Evolutionary conservation across 1,140 invertebrate species (phyloP).

Genomic region (Odontomachus brunneus): DNA sequence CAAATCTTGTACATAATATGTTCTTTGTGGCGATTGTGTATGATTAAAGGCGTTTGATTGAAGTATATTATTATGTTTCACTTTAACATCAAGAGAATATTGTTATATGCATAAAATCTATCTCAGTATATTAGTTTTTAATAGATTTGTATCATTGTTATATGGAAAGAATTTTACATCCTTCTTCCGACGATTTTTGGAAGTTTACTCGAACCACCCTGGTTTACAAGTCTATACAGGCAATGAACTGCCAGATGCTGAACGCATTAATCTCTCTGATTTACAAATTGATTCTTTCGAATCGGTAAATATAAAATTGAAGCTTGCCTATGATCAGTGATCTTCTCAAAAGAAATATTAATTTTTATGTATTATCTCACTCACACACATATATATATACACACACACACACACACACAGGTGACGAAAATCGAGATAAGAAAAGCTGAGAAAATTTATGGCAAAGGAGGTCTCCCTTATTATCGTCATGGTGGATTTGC

Average conservation of each 20-base stretch:
- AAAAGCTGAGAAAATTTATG: slow-evolving; percentile 74
- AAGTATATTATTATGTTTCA: not conserved
- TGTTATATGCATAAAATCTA: not conserved
- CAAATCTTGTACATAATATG: too few species aligned
- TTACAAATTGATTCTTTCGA: slow-evolving; percentile 35
- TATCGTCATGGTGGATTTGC: slow-evolving; percentile 87
- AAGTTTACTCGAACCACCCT: slow-evolving; percentile 88
- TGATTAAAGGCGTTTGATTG: not conserved
- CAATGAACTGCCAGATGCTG: slow-evolving; percentile 84
- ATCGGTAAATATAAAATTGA: not conserved
- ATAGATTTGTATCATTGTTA: not conserved
- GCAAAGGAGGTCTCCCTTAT: slow-evolving; percentile 86
- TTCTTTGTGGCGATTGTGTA: too few species aligned
- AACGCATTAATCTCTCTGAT: slow-evolving; percentile 59
- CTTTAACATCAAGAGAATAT: not conserved
- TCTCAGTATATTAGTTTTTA: not conserved
- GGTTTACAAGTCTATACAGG: slow-evolving; percentile 88
- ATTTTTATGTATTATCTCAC: not conserved
- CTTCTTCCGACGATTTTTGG: slow-evolving; percentile 83
- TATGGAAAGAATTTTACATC: slow-evolving; percentile 83
- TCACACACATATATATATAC: too few species aligned
- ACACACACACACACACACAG: too few species aligned
- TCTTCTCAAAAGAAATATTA: not conserved
- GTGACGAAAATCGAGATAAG: not conserved
- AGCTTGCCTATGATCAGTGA: not conserved